Evolutionary conservation across 2,888 invertebrate genomes (phyloP), one percentile per base, ranked within the genome.

Genomic region (Tachina grossa): DNA sequence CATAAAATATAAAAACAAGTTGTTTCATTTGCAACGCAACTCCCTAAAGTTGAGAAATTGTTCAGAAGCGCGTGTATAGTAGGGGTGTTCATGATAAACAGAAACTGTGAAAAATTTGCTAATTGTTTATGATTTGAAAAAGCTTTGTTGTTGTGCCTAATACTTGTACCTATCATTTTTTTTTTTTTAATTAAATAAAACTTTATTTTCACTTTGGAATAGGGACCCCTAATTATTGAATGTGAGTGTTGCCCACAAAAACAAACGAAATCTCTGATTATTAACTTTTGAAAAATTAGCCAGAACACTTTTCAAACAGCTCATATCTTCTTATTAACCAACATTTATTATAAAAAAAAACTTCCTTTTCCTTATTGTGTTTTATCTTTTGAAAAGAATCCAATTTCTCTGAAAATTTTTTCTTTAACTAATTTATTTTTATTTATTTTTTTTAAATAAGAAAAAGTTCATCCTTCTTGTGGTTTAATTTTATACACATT

Each of bases 391-490:
- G 39, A n/a, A n/a, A n/a, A n/a, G n/a, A n/a, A n/a, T n/a, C n/a
- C n/a, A n/a, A n/a, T n/a, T n/a, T n/a, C 55, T 57, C 16, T 16
- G 31, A 49, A 43, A 41, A 45, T 2, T 68, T 47, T n/a, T 22
- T 61, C 66, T 63, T 74, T 74, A 84, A 84, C 69, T 75, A 75
- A 75, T 78, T 74, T 9, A 55, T 61, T 41, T 72, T 68, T 68
- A 78, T 63, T 31, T 72, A 31, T 63, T 72, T 47, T 72, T 47
- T 41, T 61, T 11, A 65, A 63, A 71, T n/a, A 51, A 71, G 31
- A 6, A 59, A 57, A 53, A 14, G 31, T 43, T 57, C 8, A 3
- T 65, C 79, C 47, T 63, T 47, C 16, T 69, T 53, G 55, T 65
- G 57, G 59, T 76, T 83, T 80, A 31, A 31, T 31, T 51, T 71